A percentile compares a stretch with the other conserved stretches of the same genome.
Evolutionary conservation across 1,140 invertebrate genomes (phyloP).

Genomic region (Heliconius melpomene): DNA sequence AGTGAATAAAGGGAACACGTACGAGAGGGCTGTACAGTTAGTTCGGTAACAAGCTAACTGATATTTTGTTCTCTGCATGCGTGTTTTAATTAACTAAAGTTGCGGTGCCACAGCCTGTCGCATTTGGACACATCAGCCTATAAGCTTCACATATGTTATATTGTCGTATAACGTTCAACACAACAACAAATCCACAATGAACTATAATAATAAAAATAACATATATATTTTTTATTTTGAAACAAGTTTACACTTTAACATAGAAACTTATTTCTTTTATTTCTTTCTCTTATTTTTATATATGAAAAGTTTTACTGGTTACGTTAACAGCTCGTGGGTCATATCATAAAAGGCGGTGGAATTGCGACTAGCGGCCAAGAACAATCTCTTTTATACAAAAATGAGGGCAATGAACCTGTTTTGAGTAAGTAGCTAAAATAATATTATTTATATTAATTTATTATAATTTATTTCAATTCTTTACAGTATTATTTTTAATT

Average conservation of each 20-base stretch:
- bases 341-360: conserved; percentile 88
- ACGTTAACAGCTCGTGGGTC: conserved; percentile 86
- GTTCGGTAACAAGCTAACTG: neutral
- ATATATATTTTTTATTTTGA: no score
- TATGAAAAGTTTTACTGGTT: neutral
- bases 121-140: neutral
- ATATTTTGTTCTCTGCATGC: neutral
- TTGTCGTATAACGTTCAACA: no score
- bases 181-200: no score
- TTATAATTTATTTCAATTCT: no score
- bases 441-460: no score
- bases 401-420: conserved; percentile 68
- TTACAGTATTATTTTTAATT: no score
- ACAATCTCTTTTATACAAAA: conserved; percentile 81
- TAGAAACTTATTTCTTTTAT: no score
- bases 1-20: neutral
- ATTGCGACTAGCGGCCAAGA: conserved; percentile 87
- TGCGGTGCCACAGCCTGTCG: no score
- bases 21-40: neutral
- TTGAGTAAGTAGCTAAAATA: neutral
- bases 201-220: no score
- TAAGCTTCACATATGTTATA: neutral
- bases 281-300: neutral
- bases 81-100: neutral
- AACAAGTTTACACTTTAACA: no score